A percentile compares a stretch with the other conserved stretches of the same genome.
Conservation (phyloP, 1,140 invertebrate genomes). For the Drosophila malerkotliana region DNA sequence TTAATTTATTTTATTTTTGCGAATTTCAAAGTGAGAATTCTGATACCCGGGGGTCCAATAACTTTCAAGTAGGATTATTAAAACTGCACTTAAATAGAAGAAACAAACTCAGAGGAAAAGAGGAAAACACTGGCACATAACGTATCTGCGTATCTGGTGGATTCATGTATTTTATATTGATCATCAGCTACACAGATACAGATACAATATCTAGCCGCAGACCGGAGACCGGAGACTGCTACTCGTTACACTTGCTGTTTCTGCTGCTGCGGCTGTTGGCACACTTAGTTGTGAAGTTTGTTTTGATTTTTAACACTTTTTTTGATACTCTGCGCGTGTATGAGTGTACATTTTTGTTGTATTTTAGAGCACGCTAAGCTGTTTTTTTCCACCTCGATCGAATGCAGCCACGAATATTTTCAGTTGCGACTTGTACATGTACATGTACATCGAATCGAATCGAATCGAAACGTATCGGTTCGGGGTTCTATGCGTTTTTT, state of each 20-base stretch:
- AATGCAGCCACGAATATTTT: conserved; percentile 44
- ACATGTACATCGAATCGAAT: conserved; percentile 29
- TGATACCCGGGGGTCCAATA: neutral
- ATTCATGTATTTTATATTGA: neutral
- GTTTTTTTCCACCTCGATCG: conserved; percentile 72
- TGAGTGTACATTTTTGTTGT: conserved; percentile 41
- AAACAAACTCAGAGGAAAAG: neutral
- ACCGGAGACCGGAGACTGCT: conserved; percentile 5
- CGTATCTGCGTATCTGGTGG: conserved; percentile 14
- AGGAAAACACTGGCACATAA: neutral
- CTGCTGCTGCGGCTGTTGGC: conserved; percentile 58
- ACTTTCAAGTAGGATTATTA: neutral
- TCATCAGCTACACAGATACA: conserved; percentile 4
- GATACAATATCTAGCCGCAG: conserved; percentile 7
- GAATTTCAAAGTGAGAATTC: conserved; percentile 2
- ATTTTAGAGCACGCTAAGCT: conserved; percentile 62
- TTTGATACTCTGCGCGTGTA: conserved; percentile 38
- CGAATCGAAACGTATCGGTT: conserved; percentile 4
- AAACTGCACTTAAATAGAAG: neutral
- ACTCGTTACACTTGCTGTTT: conserved; percentile 51
- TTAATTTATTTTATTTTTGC: no score
- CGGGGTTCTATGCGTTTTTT: conserved; percentile 58
- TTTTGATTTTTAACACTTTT: conserved; percentile 81
- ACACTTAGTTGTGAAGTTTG: conserved; percentile 81
- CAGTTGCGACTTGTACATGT: conserved; percentile 35